Evolutionary conservation across 2,797 vertebrate genomes (phyloP), one percentile per base, ranked within the genome.

Genomic region (Balearica regulorum): DNA sequence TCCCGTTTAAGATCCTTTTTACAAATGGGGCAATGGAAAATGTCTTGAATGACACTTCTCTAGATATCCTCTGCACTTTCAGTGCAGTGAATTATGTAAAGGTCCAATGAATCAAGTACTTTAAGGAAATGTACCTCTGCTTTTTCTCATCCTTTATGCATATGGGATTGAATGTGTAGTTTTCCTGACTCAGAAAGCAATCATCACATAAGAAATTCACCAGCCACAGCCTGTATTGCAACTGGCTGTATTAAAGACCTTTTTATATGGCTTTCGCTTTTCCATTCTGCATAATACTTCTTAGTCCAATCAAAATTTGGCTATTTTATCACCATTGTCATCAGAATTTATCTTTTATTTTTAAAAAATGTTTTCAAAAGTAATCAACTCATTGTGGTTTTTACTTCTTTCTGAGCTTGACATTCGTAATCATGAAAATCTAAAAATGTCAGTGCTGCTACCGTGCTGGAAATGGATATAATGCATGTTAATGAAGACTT

Each of bases 401-500:
- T 91, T n/a, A 60, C 24, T 69, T 85, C 57, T 93, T 87, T 89
- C 73, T 51, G 19, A 87, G 33, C 72, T 76, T 95, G 81, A 92
- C 64, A 65, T 71, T 94, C 71, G 17, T 72, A 90, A 93, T 88
- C 46, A 43, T 48, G 80, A 93, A 94, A 92, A 91, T 85, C 75
- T 87, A 35, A 87, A 90, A 93, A 44, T 61, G 46, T 72, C 68
- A 49, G 62, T 70, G 31, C 54, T 1, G 4, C 53, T 87, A 21
- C 43, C 0, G 1, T 24, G 57, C 77, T 90, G 77, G 70, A 92
- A 95, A 73, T 57, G 24, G 57, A 65, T 90, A 80, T 71, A 90
- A 81, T 80, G 69, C 54, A 85, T 87, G 81, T 28, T 93, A 87
- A 89, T 91, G 61, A 94, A 90, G 41, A 83, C 90, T 96, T 95